These are phyloP conservation scores for Anguilla anguilla DNA, from an alignment of 2,797 vertebrate genomes.

Conservation along the genomic window DNA sequence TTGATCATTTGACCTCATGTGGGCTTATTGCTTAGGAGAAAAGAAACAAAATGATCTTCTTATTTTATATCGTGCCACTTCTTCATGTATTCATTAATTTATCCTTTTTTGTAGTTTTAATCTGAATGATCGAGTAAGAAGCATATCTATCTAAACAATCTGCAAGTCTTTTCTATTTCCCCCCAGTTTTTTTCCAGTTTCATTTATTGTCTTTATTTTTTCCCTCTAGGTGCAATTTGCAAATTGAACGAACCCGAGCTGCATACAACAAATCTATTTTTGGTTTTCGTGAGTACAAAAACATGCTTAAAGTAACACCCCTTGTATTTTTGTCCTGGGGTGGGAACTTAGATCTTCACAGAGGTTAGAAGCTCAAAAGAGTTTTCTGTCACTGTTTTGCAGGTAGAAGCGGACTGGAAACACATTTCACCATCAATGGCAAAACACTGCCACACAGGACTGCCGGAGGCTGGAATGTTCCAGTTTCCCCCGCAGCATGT, in stretches of 20 bases:
- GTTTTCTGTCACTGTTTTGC: neutral
- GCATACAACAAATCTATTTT: neutral
- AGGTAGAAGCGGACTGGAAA: conserved; percentile 3
- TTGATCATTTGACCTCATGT: neutral
- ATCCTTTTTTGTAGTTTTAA: neutral
- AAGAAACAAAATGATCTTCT: neutral
- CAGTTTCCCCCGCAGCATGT: neutral
- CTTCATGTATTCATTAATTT: neutral
- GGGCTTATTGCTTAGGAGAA: neutral
- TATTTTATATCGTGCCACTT: no score
- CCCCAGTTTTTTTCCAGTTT: neutral
- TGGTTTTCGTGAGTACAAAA: neutral
- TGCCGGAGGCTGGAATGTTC: conserved; percentile 1
- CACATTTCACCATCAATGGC: conserved; percentile 13
- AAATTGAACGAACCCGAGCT: neutral
- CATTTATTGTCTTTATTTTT: neutral
- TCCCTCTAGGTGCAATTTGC: conserved; percentile 14
- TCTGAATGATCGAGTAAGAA: neutral
- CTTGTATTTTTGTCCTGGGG: conserved; percentile 8
- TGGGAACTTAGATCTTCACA: neutral
- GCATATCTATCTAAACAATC: no score
- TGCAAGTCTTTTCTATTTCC: neutral
- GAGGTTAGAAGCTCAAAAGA: conserved; percentile 13
- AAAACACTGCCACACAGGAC: neutral
- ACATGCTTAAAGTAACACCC: neutral